Evolutionary conservation across 2,113 vertebrate genomes (phyloP).

Genomic region (Toxotes chatareus): DNA sequence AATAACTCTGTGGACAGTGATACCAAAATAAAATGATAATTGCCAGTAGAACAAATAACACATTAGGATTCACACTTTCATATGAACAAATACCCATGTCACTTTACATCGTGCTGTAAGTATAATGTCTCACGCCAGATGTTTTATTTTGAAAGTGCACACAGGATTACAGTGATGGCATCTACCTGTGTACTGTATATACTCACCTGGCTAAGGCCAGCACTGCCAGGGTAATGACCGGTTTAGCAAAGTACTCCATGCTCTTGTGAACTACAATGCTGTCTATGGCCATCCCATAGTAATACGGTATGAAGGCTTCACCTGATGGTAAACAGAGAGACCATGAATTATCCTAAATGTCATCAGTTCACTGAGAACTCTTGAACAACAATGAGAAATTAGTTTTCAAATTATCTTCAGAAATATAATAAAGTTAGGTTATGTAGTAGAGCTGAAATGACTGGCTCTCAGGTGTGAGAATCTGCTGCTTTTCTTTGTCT

Average conservation of each 20-base stretch:
- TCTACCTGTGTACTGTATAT: background rate
- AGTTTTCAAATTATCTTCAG: background rate
- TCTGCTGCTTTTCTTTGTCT: background rate
- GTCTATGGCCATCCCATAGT: conserved; percentile 92
- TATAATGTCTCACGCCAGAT: background rate
- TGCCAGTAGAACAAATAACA: background rate
- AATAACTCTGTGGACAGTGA: background rate
- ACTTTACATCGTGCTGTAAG: background rate
- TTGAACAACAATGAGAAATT: background rate
- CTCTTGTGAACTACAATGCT: conserved; percentile 92
- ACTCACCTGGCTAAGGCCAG: conserved; percentile 91
- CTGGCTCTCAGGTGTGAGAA: no score
- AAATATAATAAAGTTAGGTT: background rate
- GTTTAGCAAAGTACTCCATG: conserved; percentile 89
- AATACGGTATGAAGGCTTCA: conserved; percentile 93
- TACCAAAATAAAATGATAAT: background rate
- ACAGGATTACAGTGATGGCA: background rate
- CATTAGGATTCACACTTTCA: no score
- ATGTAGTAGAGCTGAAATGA: background rate
- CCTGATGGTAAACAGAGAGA: conserved; percentile 78
- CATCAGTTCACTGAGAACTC: background rate
- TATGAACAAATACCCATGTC: background rate
- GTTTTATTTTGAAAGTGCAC: background rate
- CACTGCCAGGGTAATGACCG: conserved; percentile 82
- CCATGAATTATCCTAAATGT: background rate